phyloP scores from a whole-genome alignment of 2,797 vertebrate genomes.

The Erithacus rubecula region DNA sequence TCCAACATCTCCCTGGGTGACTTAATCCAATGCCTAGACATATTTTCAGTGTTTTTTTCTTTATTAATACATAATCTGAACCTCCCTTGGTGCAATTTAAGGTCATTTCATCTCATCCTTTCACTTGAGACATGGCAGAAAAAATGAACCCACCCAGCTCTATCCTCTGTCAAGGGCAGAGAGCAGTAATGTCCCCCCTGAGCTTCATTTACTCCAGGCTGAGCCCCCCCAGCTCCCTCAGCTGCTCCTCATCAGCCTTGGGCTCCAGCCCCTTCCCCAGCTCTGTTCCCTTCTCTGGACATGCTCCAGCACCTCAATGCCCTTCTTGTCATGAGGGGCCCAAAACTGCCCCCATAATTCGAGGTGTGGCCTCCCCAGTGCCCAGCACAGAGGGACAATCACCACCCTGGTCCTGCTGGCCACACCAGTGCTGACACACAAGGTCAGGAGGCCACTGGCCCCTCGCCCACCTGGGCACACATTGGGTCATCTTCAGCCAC shows the following conservation, averaged over 20 bases:
- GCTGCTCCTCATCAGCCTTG: not conserved
- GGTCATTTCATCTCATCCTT: not conserved
- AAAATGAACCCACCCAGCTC: not conserved
- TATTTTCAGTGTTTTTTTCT: too few relatives aligned
- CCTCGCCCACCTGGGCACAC: not conserved
- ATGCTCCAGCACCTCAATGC: fast-evolving
- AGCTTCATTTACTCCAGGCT: not conserved
- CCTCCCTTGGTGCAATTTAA: not conserved
- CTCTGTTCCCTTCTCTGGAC: not conserved
- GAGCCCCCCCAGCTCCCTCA: fast-evolving
- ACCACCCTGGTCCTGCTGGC: fast-evolving
- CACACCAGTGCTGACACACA: fast-evolving
- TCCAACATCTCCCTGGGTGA: not conserved
- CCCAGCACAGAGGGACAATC: not conserved
- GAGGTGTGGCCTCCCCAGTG: not conserved
- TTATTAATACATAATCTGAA: not conserved
- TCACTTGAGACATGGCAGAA: not conserved
- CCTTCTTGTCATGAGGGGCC: not conserved
- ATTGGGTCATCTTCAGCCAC: fast-evolving
- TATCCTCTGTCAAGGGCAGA: not conserved
- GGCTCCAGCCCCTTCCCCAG: not conserved
- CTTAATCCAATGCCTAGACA: too few relatives aligned
- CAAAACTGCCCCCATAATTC: not conserved
- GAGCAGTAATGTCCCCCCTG: too few relatives aligned
- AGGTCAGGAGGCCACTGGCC: fast-evolving